phyloP scores from a whole-genome alignment of 1,140 invertebrate genomes.

The Brachionus paranguensis region DNA sequence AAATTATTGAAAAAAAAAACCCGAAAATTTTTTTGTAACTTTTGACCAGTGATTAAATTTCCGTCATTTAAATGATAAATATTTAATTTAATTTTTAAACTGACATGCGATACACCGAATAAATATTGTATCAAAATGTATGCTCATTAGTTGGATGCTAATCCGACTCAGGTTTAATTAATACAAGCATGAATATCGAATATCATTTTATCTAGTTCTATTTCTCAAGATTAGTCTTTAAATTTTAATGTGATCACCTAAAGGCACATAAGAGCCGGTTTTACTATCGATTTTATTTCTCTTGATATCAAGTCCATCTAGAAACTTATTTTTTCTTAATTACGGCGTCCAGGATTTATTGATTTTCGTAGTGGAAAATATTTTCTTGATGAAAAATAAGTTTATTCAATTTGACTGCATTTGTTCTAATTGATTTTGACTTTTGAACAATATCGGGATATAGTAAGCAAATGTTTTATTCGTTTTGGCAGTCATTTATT shows the following conservation, averaged over 20 bases:
- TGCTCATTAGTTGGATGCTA: neutral
- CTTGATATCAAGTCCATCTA: neutral
- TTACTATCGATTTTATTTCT: neutral
- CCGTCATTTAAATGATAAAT: neutral
- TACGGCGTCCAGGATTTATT: slow-evolving; percentile 20
- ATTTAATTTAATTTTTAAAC: neutral
- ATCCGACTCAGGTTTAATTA: neutral
- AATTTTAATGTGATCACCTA: slow-evolving; percentile 8
- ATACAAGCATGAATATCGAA: neutral
- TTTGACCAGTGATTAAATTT: neutral
- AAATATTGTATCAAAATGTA: neutral
- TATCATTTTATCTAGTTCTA: neutral
- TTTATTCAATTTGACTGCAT: neutral
- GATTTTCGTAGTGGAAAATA: neutral
- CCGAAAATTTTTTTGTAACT: too few relatives aligned
- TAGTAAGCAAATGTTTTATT: neutral
- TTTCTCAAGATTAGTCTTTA: neutral
- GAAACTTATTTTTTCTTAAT: neutral
- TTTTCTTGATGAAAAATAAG: neutral
- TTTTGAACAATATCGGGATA: neutral
- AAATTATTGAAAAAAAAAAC: too few relatives aligned
- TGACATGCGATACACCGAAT: neutral
- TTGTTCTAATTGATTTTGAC: neutral
- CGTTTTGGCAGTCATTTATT: neutral
- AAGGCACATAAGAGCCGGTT: neutral